A percentile compares a stretch with the other conserved stretches of the same genome.
These are phyloP conservation scores for Sarcophaga carnaria DNA, from an alignment of 2,888 invertebrate genomes.

Conservation along the genomic window DNA sequence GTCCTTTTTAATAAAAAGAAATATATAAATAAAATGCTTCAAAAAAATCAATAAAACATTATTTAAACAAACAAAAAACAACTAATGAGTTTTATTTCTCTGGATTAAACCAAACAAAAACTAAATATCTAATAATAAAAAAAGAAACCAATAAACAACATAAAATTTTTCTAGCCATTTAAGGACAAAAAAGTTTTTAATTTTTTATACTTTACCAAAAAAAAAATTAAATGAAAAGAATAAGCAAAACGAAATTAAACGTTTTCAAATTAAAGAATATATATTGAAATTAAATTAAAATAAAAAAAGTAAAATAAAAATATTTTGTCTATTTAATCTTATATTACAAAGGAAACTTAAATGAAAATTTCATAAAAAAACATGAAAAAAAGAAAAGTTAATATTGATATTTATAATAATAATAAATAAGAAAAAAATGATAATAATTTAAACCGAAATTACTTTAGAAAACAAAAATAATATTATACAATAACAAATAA, in stretches of 20 bases:
- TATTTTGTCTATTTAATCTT: constrained; percentile 66
- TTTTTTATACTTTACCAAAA: constrained; percentile 59
- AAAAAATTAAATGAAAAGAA: constrained; percentile 9
- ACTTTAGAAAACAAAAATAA: constrained; percentile 47
- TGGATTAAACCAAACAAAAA: too few relatives aligned
- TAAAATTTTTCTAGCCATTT: constrained; percentile 43
- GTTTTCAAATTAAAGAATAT: constrained; percentile 30
- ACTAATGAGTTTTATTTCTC: constrained; percentile 65
- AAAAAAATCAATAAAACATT: constrained; percentile 68
- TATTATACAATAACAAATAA: constrained; percentile 2
- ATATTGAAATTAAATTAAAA: constrained; percentile 29
- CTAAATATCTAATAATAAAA: constrained; percentile 19
- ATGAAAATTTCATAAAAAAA: neutral
- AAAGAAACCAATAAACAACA: constrained; percentile 17
- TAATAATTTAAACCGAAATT: constrained; percentile 62
- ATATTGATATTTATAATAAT: constrained; percentile 57
- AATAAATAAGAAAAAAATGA: constrained; percentile 53
- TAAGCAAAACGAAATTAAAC: constrained; percentile 13
- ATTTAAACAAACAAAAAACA: constrained; percentile 59
- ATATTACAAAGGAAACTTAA: constrained; percentile 43
- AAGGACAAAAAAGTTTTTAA: constrained; percentile 45
- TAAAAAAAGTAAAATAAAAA: constrained; percentile 43
- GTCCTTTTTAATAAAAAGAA: constrained; percentile 56
- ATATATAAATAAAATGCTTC: constrained; percentile 60
- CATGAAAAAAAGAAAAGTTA: constrained; percentile 40